Evolutionary conservation across 2,888 invertebrate species (phyloP), one percentile per base, ranked within the genome.

Genomic region (Orthosia gothica): DNA sequence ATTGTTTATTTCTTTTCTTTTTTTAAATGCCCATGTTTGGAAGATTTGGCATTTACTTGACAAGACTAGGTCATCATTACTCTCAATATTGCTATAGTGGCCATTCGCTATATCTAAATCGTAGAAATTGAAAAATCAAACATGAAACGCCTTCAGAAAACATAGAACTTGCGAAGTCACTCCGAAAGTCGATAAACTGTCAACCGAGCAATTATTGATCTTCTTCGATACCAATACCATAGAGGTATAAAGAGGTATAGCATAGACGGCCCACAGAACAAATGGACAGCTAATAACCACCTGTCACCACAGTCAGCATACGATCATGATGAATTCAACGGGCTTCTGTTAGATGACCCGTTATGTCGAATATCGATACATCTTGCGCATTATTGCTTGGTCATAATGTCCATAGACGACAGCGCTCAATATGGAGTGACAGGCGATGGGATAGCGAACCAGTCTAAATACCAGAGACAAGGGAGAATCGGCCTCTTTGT

Each of bases 261-360:
- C 20, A 40, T 57, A 74, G 23, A 40, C 16, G 26, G 55, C 23
- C 18, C 32, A 47, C 18, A 49, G 40, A 75, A 75, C 72, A 63
- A 79, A 80, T 80, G 57, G 55, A 68, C 47, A 52, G 40, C 57
- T 57, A 83, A 69, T 69, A 59, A 74, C 63, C 49, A 32, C 55
- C 70, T 75, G 69, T 59, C 65, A 68, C 23, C 58, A 61, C 49
- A 49, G 23, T 45, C 20, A 15, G 63, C 55, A 59, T 68, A 63
- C 58, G 58, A 57, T 76, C 58, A 81, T 84, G 81, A 84, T 84
- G 76, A 82, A 82, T 81, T 81, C 81, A 71, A 84, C 83, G 62
- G 54, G 52, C 70, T 71, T 68, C 70, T 76, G 81, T 69, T 58
- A 76, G 23, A 45, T 32, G 55, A 54, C 49, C 84, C 81, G 81